Base-by-base conservation (phyloP, 2,113 vertebrate species). In the Agelaius tricolor region DNA sequence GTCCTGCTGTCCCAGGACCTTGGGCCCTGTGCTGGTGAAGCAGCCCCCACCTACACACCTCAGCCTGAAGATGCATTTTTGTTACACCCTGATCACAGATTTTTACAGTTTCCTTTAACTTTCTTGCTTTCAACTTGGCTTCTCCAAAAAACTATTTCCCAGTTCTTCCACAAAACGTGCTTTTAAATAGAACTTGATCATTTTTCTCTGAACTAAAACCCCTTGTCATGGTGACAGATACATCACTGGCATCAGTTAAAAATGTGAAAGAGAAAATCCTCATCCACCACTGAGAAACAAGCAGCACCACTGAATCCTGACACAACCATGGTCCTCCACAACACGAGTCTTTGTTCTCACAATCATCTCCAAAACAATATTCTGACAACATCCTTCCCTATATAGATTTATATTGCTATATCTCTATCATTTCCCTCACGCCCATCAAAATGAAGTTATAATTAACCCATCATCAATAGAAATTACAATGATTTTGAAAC, bases 401-500 rank as follows among this genome's bases (percentile, higher is more conserved):
- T 52, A 94, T 59, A 92, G 79, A 95, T 80, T 69, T 57, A 46
- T 79, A 87, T 87, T 76, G 89, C 93, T 89, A 17, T 79, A 92
- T 87, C 92, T 90, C 95, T 89, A 69, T 95, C 93, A 95, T 95
- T 94, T 95, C 84, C 88, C 93, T 94, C 52, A 91, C 11, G 41
- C 28, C 80, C 91, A 84, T 93, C 65, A 79, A 92, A 90, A 68
- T 2, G 2, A 93, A 95, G 96, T 94, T 88, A 83, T 94, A 95
- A 97, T 96, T 96, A 96, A 92, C 59, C 73, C 92, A 83, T 73
- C 92, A 87, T 93, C 90, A 59, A 73, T 19, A 95, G 86, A 95
- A 94, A 95, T 96, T 73, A 94, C 89, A 95, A 91, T 91, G 77
- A 89, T 95, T 97, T 87, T 75, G 75, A 95, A 97, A 74, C 75